Evolutionary conservation across 1,140 invertebrate species (phyloP), one percentile per base, ranked within the genome.

Genomic region (Aphidius ervi): DNA sequence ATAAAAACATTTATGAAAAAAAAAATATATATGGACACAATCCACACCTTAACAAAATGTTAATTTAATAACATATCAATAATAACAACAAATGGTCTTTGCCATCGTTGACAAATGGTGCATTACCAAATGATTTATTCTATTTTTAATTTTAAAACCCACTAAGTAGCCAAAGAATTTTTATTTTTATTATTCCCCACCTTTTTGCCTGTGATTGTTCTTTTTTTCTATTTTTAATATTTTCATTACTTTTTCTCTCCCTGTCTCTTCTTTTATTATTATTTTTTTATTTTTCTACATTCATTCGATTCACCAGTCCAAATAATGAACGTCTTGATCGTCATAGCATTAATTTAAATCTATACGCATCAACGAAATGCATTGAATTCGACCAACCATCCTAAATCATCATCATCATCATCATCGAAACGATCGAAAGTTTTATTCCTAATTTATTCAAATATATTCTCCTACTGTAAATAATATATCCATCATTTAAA

Each of bases 301-400:
- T 75, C 73, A 74, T 46, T 68, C 70, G 70, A 71, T 68, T 66
- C 74, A 72, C 60, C 68, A 65, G 65, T 48, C 62, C 72, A 71
- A 68, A 52, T 74, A 74, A 75, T 72, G 58, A 48, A 41, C 20
- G 37, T 50, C 8, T 57, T 46, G 52, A 50, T 55, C 60, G 55
- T 57, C 55, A 46, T 62, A 20, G 47, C 58, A 63, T 59, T 58
- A 53, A 63, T 63, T 59, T 48, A 57, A 63, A 42, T 47, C 55
- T 46, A 23, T 52, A 59, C 53, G 62, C 56, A 63, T 59, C 60
- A 62, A 62, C 56, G 60, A 62, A 62, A 62, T 41, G 50, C 50
- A 53, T 53, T 39, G 50, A 31, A 53, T 53, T 5, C 50, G 37
- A 41, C 10, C 39, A n/a, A 7, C 6, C 48, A 7, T 50, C n/a